Evolutionary conservation across 2,797 vertebrate species (phyloP).

Genomic region (Meda fulgida): DNA sequence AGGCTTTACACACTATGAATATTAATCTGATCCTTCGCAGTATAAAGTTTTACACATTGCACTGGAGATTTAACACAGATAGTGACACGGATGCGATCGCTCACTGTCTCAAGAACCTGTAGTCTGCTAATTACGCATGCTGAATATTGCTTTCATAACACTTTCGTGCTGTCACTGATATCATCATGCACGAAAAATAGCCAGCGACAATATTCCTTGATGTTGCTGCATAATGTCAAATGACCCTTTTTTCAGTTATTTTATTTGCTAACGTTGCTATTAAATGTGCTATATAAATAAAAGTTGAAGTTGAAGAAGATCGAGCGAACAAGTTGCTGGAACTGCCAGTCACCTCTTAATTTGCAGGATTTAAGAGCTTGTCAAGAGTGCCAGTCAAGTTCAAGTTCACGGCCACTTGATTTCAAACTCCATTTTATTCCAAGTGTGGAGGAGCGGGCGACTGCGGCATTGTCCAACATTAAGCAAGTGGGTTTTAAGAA

Average conservation of each 20-base stretch:
- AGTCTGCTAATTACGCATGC: constrained; percentile 28
- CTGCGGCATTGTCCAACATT: constrained; percentile 11
- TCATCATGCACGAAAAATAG: constrained; percentile 4
- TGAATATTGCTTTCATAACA: constrained; percentile 30
- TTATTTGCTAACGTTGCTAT: background rate
- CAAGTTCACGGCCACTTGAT: constrained; percentile 80
- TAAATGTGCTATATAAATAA: too few relatives aligned
- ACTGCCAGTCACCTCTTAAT: constrained; percentile 23
- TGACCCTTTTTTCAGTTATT: background rate
- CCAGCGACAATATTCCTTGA: background rate
- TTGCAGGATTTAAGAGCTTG: constrained; percentile 31
- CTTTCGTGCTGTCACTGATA: constrained; percentile 29
- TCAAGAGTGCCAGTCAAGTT: constrained; percentile 73
- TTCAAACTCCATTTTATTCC: constrained; percentile 41
- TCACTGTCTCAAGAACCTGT: constrained; percentile 12
- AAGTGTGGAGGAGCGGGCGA: background rate
- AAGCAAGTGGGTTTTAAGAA: background rate
- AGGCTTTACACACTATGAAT: constrained; percentile 41
- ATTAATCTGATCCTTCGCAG: constrained; percentile 35
- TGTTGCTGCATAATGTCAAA: background rate
- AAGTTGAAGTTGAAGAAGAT: background rate
- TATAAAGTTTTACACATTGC: constrained; percentile 27
- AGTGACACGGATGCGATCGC: constrained; percentile 35
- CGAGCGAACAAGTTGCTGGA: background rate
- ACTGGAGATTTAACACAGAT: constrained; percentile 13